Evolutionary conservation across 1,140 invertebrate genomes (phyloP).

Genomic region (Campoletis sonorensis): DNA sequence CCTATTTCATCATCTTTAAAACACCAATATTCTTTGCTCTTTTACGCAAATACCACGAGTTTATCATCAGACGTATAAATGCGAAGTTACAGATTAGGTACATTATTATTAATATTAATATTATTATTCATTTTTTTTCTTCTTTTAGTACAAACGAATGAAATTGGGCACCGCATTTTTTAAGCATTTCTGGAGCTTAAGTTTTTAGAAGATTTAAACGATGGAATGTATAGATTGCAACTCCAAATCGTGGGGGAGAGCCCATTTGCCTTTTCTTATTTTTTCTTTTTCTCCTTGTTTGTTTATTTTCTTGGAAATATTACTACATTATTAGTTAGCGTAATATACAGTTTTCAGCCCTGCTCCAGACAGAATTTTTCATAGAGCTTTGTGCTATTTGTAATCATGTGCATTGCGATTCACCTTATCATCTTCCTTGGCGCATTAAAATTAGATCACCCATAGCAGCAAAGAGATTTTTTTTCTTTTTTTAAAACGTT

Average conservation of each 20-base stretch:
- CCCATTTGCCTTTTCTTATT: slow-evolving; percentile 45
- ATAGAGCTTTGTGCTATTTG: slow-evolving; percentile 75
- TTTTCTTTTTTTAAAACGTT: slow-evolving; percentile 1
- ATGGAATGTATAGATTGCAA: slow-evolving; percentile 56
- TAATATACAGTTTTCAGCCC: slow-evolving; percentile 62
- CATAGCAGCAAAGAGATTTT: slow-evolving; percentile 57
- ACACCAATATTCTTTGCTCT: slow-evolving; percentile 50
- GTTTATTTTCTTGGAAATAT: slow-evolving; percentile 53
- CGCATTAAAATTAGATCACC: slow-evolving; percentile 65
- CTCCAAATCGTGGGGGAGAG: slow-evolving; percentile 56
- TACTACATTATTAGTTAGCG: slow-evolving; percentile 58
- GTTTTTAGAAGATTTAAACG: slow-evolving; percentile 56
- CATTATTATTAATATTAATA: slow-evolving; percentile 33
- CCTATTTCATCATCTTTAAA: not conserved
- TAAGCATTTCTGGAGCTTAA: slow-evolving; percentile 55
- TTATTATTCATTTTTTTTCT: slow-evolving; percentile 34
- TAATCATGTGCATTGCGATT: slow-evolving; percentile 74
- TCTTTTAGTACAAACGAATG: slow-evolving; percentile 65
- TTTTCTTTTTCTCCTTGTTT: slow-evolving; percentile 26
- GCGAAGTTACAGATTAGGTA: slow-evolving; percentile 55
- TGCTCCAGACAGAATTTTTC: slow-evolving; percentile 60
- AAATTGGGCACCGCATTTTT: slow-evolving; percentile 48
- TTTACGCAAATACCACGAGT: slow-evolving; percentile 63
- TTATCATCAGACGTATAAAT: slow-evolving; percentile 61
- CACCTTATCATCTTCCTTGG: slow-evolving; percentile 64